Evolutionary conservation across 2,113 vertebrate genomes (phyloP), one percentile per base, ranked within the genome.

Genomic region (Semicossyphus pulcher): DNA sequence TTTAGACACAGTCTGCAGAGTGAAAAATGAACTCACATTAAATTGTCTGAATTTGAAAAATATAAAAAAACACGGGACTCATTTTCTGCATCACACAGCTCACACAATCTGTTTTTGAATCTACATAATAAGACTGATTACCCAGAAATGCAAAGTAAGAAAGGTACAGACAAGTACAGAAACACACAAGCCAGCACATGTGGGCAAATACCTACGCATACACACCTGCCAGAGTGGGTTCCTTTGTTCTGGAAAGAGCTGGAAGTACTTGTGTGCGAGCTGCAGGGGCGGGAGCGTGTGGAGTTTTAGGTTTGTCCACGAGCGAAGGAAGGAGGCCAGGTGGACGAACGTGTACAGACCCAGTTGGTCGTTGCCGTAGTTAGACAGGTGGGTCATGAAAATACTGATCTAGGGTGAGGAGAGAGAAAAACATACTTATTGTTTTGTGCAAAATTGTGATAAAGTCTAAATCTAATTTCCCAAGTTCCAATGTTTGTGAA

Each of bases 331-430:
- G 84, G 96, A 97, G 74, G 95, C 96, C 91, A 99, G 91, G 67
- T 98, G 97, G 41, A 96, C 95, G 32, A 99, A 99, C 0, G 97
- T 98, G 86, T 99, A 98, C 4, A 97, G 88, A 7, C 97, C 97
- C 87, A 99, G 91, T 7, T 96, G 96, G 77, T 99, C 98, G 0
- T 99, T 99, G 14, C 97, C 98, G 0, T 99, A 99, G 91, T 99
- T 99, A 1, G 97, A 98, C 80, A 99, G 85, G 89, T 99, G 97
- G 4, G 97, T 99, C 97, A 99, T 99, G 88, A 98, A 99, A 91
- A 99, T 96, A 88, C 97, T 98, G 56, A 99, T 96, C 97, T 98
- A 62, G 25, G 25, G 71, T 25, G 74, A 44, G 70, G 54, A 64
- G 29, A 72, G 5, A 67, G 32, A 68, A 57, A 74, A 36, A 64